These are phyloP conservation scores for Lepus europaeus DNA, from an alignment of 2,113 vertebrate genomes.

Conservation along the genomic window DNA sequence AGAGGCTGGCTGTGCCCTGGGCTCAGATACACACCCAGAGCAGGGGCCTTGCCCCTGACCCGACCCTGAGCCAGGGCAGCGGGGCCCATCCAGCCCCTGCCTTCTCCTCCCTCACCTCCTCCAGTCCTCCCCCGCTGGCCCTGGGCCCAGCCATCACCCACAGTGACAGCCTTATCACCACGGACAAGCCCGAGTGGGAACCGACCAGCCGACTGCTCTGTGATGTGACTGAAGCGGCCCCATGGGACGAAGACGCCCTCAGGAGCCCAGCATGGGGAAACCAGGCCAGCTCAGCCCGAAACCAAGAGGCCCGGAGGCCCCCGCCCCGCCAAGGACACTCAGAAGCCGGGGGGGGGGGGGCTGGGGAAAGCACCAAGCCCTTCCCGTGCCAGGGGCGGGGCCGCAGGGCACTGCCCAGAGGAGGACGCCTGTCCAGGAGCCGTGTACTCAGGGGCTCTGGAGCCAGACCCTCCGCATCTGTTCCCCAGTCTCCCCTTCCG, in stretches of 20 bases:
- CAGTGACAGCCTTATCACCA: constrained; percentile 32
- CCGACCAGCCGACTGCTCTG: background rate
- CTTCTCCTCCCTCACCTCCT: background rate
- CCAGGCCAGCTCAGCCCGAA: background rate
- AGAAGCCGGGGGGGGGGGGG: background rate
- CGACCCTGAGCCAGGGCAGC: no score
- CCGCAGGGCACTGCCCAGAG: rapidly evolving
- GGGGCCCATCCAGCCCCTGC: background rate
- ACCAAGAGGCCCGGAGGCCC: background rate
- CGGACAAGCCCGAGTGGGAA: background rate
- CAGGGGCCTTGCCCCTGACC: no score
- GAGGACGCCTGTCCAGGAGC: background rate
- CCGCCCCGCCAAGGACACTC: background rate
- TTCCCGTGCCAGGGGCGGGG: rapidly evolving
- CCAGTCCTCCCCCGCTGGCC: background rate
- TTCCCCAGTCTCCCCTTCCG: constrained; percentile 29
- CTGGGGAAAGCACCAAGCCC: background rate
- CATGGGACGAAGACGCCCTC: background rate
- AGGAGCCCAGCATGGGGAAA: background rate
- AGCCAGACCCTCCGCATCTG: background rate
- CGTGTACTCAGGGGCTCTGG: background rate
- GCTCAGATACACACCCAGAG: background rate
- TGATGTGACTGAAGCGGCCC: background rate
- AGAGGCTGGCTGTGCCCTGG: background rate
- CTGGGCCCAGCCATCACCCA: background rate